phyloP scores from a whole-genome alignment of 92 coral and sea anemone species.

The Paragorgia papillata region DNA sequence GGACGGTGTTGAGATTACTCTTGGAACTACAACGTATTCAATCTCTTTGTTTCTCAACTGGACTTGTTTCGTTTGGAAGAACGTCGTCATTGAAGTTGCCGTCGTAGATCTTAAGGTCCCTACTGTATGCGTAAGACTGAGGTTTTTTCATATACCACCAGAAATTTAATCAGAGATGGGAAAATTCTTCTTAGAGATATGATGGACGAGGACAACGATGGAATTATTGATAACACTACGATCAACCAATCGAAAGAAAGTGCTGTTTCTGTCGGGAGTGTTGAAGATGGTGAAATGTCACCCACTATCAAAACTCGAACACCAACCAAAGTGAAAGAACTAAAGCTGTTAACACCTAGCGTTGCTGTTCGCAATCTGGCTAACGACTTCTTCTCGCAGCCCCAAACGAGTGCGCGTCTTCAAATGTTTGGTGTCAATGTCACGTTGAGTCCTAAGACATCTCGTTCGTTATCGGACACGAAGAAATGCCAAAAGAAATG shows the following conservation, averaged over 20 bases:
- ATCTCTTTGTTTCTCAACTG: too few relatives aligned
- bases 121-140: too few relatives aligned
- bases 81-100: too few relatives aligned
- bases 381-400: not conserved
- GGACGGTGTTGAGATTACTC: too few relatives aligned
- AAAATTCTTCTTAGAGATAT: not conserved
- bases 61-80: too few relatives aligned
- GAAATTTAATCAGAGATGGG: not conserved
- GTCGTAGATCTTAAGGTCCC: too few relatives aligned
- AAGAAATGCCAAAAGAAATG: not conserved
- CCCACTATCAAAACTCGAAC: constrained; percentile 36
- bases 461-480: not conserved
- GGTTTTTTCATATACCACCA: too few relatives aligned
- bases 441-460: not conserved
- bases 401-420: not conserved
- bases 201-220: not conserved
- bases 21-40: too few relatives aligned
- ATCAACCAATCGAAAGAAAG: not conserved
- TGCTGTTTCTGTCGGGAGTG: not conserved
- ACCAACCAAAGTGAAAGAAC: constrained; percentile 32
- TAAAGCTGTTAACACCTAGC: not conserved
- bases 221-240: not conserved
- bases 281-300: constrained; percentile 3
- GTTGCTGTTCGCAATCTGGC: not conserved
- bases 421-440: not conserved